Evolutionary conservation across 30 jellyfish, hydroid and myxozoan genomes (phyloP), one percentile per base, ranked within the genome.

Genomic region (Chrysaora quinquecirrha): DNA sequence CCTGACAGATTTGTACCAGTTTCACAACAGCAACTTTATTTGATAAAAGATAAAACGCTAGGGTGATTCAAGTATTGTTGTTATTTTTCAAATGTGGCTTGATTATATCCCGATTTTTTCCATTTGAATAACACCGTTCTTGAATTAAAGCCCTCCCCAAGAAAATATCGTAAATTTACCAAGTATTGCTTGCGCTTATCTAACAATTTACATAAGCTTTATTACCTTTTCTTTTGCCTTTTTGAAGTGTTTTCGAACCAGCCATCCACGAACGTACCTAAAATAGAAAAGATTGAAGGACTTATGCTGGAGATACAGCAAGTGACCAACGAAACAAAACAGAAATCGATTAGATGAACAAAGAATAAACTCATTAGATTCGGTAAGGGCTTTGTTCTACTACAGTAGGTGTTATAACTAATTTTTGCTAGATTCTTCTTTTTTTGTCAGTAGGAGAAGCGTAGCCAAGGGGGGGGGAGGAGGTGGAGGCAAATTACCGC

Each of bases 181-280:
- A 43, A 43, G 9, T 6, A 43, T 6, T 16, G 9, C 16, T 6
- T 43, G 9, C 58, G 9, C 16, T 6, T 9, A 43, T 6, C 9
- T 43, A 43, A 43, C 58, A 9, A 43, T 9, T 43, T 43, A 43
- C 9, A 16, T 43, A 43, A 6, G 58, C 58, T 6, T 6, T 16
- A 43, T 9, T 75, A 85, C 96, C 96, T 85, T 85, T 30, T 50
- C 67, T 38, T 75, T 85, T 29, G 96, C 89, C 28, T 75, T 85
- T 50, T 64, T 62, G 25, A 71, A 75, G 70, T 28, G 73, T 67
- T 61, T 64, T 0, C 96, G 82, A 0, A 85, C 96, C 21, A 85
- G 71, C 96, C 96, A 85, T 19, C 96, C 96, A 69, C 96, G 96
- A 9, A 75, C 89, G 34, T 62, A 85, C 28, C 96, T 85, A 46